Evolutionary conservation across 2,113 vertebrate genomes (phyloP).

Genomic region (Pelobates fuscus): DNA sequence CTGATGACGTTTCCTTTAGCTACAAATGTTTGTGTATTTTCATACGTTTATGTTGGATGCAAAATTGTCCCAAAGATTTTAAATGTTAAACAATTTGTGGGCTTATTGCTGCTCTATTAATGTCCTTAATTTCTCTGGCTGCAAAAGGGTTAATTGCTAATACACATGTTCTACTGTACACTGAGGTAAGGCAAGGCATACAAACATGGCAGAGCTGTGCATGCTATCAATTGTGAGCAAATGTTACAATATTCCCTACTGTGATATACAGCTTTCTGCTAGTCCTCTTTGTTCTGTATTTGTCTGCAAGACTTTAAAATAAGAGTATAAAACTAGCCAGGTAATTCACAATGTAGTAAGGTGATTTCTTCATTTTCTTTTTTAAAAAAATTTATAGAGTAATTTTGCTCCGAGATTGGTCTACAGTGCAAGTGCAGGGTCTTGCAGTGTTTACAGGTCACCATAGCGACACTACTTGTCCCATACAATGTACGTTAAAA

Average conservation of each 20-base stretch:
- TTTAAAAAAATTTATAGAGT: no score
- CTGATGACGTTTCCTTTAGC: constrained; percentile 25
- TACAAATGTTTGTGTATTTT: constrained; percentile 24
- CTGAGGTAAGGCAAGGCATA: constrained; percentile 1
- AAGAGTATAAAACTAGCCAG: no score
- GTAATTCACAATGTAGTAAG: no score
- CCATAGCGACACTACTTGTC: no score
- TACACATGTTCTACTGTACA: constrained; percentile 47
- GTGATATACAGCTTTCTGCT: constrained; percentile 15
- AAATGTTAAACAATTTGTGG: not conserved
- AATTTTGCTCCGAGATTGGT: no score
- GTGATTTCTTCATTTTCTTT: no score
- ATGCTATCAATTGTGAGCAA: constrained; percentile 26
- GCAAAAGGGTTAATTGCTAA: constrained; percentile 29
- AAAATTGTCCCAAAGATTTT: constrained; percentile 46
- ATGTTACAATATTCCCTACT: constrained; percentile 6
- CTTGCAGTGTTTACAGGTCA: no score
- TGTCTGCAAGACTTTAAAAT: constrained; percentile 37
- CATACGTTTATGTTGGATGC: constrained; percentile 39
- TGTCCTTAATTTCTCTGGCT: constrained; percentile 20
- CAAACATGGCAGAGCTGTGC: constrained; percentile 7
- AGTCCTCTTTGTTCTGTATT: constrained; percentile 11
- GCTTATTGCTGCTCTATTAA: constrained; percentile 10
- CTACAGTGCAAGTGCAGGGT: no score
- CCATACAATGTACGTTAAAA: no score